Percentiles rank a stretch among this genome's conserved stretches.
phyloP scores from a whole-genome alignment of 2,888 invertebrate species.

The Dryobotodes eremita region DNA sequence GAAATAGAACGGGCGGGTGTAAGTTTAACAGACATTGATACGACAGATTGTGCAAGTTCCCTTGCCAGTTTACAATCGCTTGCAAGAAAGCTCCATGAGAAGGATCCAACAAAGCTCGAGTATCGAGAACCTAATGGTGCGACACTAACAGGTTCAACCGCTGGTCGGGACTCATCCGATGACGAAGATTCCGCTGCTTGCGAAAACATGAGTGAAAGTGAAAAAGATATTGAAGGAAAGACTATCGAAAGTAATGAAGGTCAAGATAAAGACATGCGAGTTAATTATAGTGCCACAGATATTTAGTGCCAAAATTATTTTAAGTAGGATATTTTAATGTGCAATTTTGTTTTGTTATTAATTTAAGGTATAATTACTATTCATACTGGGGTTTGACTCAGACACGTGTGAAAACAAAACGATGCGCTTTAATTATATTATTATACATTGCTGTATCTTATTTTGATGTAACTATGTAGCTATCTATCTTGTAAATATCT shows the following conservation, averaged over 20 bases:
- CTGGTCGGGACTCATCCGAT: constrained; percentile 89
- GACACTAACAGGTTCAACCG: constrained; percentile 75
- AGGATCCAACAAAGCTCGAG: constrained; percentile 94
- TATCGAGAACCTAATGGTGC: constrained; percentile 90
- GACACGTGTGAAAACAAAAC: constrained; percentile 86
- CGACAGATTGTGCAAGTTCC: constrained; percentile 98
- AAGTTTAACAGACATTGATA: constrained; percentile 98
- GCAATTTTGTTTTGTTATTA: constrained; percentile 89
- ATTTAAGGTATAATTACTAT: constrained; percentile 87
- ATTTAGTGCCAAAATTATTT: constrained; percentile 92
- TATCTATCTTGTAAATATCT: constrained; percentile 86
- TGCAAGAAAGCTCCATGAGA: constrained; percentile 95
- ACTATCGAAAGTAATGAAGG: constrained; percentile 84
- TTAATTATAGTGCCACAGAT: constrained; percentile 91
- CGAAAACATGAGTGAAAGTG: constrained; percentile 85
- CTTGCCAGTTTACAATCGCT: constrained; percentile 96
- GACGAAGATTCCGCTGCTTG: constrained; percentile 86
- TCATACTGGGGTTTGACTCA: constrained; percentile 85
- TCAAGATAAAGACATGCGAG: constrained; percentile 85
- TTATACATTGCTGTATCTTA: constrained; percentile 76
- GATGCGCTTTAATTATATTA: constrained; percentile 89
- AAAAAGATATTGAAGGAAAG: constrained; percentile 88
- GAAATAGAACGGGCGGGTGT: constrained; percentile 97
- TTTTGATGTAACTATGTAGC: constrained; percentile 82
- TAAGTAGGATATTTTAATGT: constrained; percentile 89